Base-by-base conservation (phyloP, 64 coral and sea anemone species). In the Catalaphyllia jardinei region DNA sequence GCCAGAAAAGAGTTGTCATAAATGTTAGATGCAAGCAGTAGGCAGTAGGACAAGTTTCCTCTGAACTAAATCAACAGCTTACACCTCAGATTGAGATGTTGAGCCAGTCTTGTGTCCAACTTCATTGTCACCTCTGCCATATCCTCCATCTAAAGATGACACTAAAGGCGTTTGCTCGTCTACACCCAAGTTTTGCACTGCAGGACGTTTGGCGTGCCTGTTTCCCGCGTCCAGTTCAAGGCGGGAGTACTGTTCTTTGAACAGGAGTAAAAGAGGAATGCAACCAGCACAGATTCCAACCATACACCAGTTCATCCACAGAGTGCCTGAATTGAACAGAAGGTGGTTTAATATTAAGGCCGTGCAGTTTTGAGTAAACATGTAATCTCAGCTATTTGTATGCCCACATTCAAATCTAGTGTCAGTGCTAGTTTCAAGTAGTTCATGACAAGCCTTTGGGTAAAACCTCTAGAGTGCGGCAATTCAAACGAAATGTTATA, bases 301-400 rank as follows among this genome's bases (percentile, higher is more conserved):
- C 75, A 96, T 74, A 52, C 95, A 91, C 95, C 95, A 96, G 60
- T 96, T 96, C 95, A 96, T 96, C 95, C 95, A 96, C 54, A 96
- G 88, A 22, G 95, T 96, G 28, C 95, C 95, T 96, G 78, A 1
- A 35, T 38, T 27, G 5, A 46, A 46, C 42, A 64, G 69, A 67
- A 67, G 50, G 4, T 18, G 72, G 24, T 18, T 52, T 14, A 24
- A 52, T 16, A 10, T 54, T 31, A 16, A 38, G 28, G 60, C n/a
- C 42, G 12, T 4, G 55, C 63, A n/a, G 17, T 61, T 46, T 54
- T 54, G 52, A 54, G 8, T 13, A 54, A 54, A 54, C 13, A 4
- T 69, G 7, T n/a, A n/a, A n/a, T n/a, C n/a, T n/a, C n/a, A n/a
- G n/a, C n/a, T n/a, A n/a, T n/a, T n/a, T 52, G 31, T 35, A 35